Percentiles rank a stretch among this genome's conserved stretches.
Evolutionary conservation across 2,797 vertebrate species (phyloP).

Genomic region (Crocidura indochinensis): DNA sequence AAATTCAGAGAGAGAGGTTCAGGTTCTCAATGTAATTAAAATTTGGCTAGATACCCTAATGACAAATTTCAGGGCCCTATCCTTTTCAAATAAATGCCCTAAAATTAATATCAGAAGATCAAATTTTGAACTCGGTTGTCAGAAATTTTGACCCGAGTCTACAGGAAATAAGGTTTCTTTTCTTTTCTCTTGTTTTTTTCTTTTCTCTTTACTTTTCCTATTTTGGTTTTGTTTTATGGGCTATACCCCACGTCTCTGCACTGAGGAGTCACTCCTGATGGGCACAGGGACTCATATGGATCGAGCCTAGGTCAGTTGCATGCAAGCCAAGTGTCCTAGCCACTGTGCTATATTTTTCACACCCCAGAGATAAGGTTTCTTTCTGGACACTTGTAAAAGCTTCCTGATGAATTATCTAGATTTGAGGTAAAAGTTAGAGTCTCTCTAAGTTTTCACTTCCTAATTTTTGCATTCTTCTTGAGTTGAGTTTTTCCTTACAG

Average conservation of each 20-base stretch:
- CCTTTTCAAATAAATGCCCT: background rate
- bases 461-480: background rate
- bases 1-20: background rate
- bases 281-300: no score
- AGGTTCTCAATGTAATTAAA: constrained; percentile 12
- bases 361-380: background rate
- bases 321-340: no score
- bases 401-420: constrained; percentile 9
- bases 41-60: background rate
- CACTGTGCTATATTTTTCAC: no score
- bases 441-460: no score
- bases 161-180: background rate
- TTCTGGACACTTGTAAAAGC: background rate
- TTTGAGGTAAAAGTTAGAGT: constrained; percentile 17
- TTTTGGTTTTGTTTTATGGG: no score
- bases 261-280: no score
- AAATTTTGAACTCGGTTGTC: constrained; percentile 30
- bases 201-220: no score
- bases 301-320: no score
- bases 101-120: constrained; percentile 4
- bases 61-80: background rate
- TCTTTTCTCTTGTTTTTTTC: no score
- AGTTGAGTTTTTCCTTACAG: background rate
- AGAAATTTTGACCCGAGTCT: constrained; percentile 32
- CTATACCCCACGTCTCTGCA: no score